Evolutionary conservation across 53 echinoderm and acorn worm species (phyloP).

Genomic region (Temnopleurus reevesii): DNA sequence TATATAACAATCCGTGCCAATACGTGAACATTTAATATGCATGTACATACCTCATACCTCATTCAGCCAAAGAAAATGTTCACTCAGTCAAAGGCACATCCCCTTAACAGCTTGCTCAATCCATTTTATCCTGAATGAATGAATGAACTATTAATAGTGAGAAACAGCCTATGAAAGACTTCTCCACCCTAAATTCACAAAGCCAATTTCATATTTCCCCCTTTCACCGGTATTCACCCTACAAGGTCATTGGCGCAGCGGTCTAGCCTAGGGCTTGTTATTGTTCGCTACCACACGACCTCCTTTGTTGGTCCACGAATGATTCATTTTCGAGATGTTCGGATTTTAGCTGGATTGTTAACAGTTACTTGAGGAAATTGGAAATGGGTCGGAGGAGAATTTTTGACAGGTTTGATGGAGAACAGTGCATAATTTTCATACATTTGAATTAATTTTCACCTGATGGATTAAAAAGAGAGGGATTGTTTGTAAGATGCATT

Average conservation of each 20-base stretch:
- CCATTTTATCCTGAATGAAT: no score
- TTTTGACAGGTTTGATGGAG: neutral
- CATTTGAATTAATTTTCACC: neutral
- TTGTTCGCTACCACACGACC: constrained; percentile 33
- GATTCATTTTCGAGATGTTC: neutral
- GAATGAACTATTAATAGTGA: no score
- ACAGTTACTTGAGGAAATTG: neutral
- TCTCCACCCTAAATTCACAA: neutral
- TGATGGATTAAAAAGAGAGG: no score
- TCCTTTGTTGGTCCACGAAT: neutral
- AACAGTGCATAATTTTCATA: neutral
- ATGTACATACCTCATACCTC: no score
- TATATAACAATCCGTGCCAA: no score
- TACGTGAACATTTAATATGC: no score
- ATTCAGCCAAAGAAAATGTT: no score
- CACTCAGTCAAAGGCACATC: no score
- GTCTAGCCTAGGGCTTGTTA: constrained; percentile 19
- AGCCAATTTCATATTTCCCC: constrained; percentile 37
- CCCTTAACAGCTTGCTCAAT: no score
- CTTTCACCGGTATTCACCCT: neutral
- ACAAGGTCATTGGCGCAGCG: constrained; percentile 23
- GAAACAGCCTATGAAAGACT: neutral
- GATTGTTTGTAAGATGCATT: no score
- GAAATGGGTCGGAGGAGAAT: neutral
- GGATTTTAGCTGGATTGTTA: constrained; percentile 8